Evolutionary conservation across 2,888 invertebrate genomes (phyloP).

Genomic region (Polylopha cassiicola): DNA sequence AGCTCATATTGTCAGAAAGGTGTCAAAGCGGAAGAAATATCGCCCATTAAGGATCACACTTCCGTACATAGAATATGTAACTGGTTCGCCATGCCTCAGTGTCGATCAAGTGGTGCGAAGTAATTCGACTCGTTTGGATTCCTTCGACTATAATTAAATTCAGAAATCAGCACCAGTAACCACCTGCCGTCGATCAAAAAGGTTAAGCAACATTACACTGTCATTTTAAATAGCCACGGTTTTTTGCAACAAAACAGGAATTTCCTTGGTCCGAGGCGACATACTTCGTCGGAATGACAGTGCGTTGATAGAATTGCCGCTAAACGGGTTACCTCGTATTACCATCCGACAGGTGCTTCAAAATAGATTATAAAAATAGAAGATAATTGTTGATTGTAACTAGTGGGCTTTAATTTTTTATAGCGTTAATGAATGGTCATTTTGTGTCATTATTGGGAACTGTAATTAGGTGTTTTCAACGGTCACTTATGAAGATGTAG

Average conservation of each 20-base stretch:
- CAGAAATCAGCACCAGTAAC: constrained; percentile 33
- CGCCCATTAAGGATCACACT: background rate
- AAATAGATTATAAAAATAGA: constrained; percentile 51
- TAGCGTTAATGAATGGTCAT: constrained; percentile 39
- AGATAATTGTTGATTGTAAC: constrained; percentile 41
- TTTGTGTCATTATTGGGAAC: constrained; percentile 31
- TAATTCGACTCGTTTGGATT: constrained; percentile 18
- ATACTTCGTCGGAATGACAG: constrained; percentile 33
- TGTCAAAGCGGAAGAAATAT: constrained; percentile 1
- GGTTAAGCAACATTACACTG: constrained; percentile 34
- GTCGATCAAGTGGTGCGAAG: too few species aligned
- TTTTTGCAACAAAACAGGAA: constrained; percentile 9
- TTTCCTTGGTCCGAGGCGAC: constrained; percentile 23
- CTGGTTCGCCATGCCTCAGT: too few species aligned
- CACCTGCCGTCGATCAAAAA: constrained; percentile 42
- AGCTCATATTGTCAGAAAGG: too few species aligned
- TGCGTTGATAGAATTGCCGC: constrained; percentile 38
- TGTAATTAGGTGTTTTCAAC: constrained; percentile 8
- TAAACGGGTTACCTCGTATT: constrained; percentile 50
- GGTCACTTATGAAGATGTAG: constrained; percentile 1
- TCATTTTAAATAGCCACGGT: constrained; percentile 5
- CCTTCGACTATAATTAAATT: constrained; percentile 30
- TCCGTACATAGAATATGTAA: too few species aligned
- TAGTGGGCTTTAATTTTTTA: constrained; percentile 51
- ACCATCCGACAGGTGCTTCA: constrained; percentile 46